Evolutionary conservation across 2,888 invertebrate genomes (phyloP), one percentile per base, ranked within the genome.

Genomic region (Lasius fuliginosus): DNA sequence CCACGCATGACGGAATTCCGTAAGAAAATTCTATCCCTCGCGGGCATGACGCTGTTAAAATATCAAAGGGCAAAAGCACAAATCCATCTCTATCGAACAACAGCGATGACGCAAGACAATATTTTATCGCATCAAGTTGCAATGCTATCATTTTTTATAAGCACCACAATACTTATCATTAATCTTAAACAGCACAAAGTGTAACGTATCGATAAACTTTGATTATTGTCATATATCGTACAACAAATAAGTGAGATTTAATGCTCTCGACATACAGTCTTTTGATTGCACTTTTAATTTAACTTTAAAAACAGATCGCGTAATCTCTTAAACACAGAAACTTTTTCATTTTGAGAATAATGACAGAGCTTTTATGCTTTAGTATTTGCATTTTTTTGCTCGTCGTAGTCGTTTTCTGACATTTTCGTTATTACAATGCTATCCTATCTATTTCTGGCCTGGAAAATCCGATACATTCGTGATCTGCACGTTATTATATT

Each of bases 31-130:
- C 33, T 60, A 46, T 60, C 79, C 74, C 60, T 60, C 23, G 58
- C 23, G 58, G 58, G 33, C 71, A 71, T 71, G 23, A 60, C 74
- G 60, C 60, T 27, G 74, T 74, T 73, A 60, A 81, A 73, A 73
- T 60, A 73, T 58, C 60, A 60, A 46, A 5, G 40, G 69, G 40
- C 56, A 60, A 60, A 40, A 56, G 42, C 69, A 42, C 30, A 42
- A 58, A 81, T 73, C 36, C 58, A 60, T 49, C 42, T 23, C 42
- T 18, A 77, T 77, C 71, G 79, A 46, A 23, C 18, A 46, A 33
- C 27, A 46, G 6, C 23, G 36, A 67, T 46, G 58, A 53, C 69
- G 30, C 69, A 42, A 69, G 79, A 79, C 42, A 15, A 53, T 53
- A 46, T 58, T 4, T 71, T 46, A 60, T 73, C 49, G 60, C 23